Evolutionary conservation across 2,888 invertebrate species (phyloP).

Genomic region (Lasioglossum morio): DNA sequence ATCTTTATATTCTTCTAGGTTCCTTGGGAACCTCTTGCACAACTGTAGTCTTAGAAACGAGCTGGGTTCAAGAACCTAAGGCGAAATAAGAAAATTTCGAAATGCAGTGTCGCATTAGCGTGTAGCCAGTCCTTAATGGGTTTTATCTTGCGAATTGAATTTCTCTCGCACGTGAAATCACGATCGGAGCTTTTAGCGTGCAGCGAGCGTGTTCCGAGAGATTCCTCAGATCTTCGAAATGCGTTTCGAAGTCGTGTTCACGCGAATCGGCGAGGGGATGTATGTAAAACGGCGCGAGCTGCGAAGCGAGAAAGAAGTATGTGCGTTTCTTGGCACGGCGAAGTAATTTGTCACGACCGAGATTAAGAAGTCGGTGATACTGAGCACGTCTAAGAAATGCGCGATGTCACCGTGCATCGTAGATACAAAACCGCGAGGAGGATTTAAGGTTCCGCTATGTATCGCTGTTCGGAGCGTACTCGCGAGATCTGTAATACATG

Average conservation of each 20-base stretch:
- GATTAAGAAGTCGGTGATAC: conserved; percentile 63
- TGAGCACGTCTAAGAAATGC: conserved; percentile 49
- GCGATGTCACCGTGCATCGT: conserved; percentile 47
- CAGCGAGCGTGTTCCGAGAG: background rate
- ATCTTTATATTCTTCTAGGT: no score
- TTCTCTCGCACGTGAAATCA: background rate
- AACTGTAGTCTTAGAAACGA: background rate
- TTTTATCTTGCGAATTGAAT: background rate
- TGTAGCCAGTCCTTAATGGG: background rate
- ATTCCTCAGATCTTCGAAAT: conserved; percentile 15
- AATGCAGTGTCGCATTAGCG: background rate
- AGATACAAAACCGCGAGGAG: conserved; percentile 51
- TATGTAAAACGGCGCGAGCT: conserved; percentile 35
- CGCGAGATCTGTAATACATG: conserved; percentile 51
- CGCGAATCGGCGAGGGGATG: conserved; percentile 15
- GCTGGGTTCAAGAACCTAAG: background rate
- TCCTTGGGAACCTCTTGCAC: background rate
- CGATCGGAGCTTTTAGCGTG: background rate
- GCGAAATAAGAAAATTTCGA: background rate
- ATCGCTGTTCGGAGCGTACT: conserved; percentile 40
- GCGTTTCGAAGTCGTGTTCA: conserved; percentile 21
- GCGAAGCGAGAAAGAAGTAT: conserved; percentile 26
- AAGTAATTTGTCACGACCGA: conserved; percentile 59
- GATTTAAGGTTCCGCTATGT: conserved; percentile 58
- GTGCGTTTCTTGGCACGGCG: conserved; percentile 35